Evolutionary conservation across 37 sponge, comb jelly and placozoan genomes (phyloP), one percentile per base, ranked within the genome.

Genomic region (Theonella swinhoei): DNA sequence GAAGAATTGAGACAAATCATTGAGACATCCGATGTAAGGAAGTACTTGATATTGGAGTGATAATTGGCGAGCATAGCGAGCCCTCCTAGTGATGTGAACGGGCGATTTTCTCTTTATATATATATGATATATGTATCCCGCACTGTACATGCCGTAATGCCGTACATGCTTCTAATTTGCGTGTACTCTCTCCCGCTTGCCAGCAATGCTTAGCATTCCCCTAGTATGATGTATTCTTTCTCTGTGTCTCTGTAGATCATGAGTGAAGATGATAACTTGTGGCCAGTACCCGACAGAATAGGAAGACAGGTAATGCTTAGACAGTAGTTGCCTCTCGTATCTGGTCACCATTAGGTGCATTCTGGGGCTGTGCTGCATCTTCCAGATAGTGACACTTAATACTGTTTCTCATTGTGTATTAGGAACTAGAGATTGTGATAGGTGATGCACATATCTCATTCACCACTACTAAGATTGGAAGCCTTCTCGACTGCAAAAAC

Each of bases 371-470:
- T 7, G 54, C 54, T 47, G 54, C 54, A 47, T 47, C 54, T 47
- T 47, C 54, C 7, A 7, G 7, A 47, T 47, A 47, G 14, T 47
- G 7, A 47, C n/a, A n/a, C n/a, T 66, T 24, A n/a, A 66, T 19
- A n/a, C 73, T 23, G 38, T 36, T 37, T 36, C 73, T 36, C 73
- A 32, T 29, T n/a, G 9, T 68, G 25, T n/a, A 34, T 29, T 35
- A 97, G 92, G 99, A 99, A 78, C 76, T 99, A 65, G 99, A 99
- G 72, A 91, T 99, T n/a, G 99, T 99, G 20, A 71, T 90, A 59
- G 97, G 95, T 11, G 93, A 99, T 75, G 86, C 92, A 32, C 99
- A 99, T 85, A 99, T 99, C 59, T 99, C 96, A 4, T 99, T 99
- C 79, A 91, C 97, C 26, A 99, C 99, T 19, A 82, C 95, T 28